Conservation (phyloP, 2,797 vertebrate genomes). For the Sphaeramia orbicularis region DNA sequence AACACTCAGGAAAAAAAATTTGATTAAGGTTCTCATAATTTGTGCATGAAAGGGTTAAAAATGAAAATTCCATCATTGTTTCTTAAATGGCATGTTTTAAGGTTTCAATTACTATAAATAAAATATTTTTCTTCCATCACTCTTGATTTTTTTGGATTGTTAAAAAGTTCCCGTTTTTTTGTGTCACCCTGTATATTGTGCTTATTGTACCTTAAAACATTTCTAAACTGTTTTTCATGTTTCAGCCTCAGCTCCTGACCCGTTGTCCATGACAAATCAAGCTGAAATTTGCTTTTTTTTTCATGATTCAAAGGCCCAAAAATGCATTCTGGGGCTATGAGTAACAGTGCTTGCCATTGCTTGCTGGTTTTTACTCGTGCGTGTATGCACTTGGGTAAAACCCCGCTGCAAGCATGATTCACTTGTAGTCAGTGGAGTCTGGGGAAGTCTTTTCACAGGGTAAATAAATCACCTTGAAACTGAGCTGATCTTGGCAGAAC, state of each 20-base stretch:
- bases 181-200: no score
- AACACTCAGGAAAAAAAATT: no score
- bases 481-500: slow-evolving; percentile 60
- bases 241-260: not conserved
- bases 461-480: slow-evolving; percentile 72
- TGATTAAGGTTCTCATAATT: no score
- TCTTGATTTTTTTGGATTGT: no score
- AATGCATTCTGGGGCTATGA: slow-evolving; percentile 29
- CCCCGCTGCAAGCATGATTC: slow-evolving; percentile 38
- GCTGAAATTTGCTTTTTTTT: not conserved
- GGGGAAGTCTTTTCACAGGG: slow-evolving; percentile 41
- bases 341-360: slow-evolving; percentile 40
- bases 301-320: slow-evolving; percentile 37
- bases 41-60: no score
- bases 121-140: no score
- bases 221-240: not conserved
- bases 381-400: slow-evolving; percentile 29
- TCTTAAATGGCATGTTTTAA: no score
- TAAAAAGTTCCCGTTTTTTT: no score
- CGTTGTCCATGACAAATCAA: slow-evolving; percentile 21
- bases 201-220: not conserved
- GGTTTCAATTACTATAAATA: no score
- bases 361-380: slow-evolving; percentile 37
- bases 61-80: no score
- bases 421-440: slow-evolving; percentile 47